phyloP scores from a whole-genome alignment of 2,113 vertebrate genomes.

The Rhadina sibilatrix region DNA sequence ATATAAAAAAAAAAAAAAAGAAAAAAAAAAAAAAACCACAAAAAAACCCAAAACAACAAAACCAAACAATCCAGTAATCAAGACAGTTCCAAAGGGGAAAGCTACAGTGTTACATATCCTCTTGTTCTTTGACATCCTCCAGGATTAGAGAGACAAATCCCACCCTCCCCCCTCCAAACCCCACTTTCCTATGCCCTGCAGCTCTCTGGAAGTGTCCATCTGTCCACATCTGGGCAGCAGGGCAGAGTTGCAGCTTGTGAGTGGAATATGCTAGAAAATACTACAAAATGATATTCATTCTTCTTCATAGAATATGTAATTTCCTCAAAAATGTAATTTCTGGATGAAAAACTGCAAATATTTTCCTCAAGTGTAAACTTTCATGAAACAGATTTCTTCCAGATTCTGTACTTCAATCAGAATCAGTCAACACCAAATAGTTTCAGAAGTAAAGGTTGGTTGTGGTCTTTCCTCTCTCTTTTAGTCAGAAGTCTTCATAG shows the following conservation, averaged over 20 bases:
- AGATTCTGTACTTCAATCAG: neutral
- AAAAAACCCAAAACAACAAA: too few species aligned
- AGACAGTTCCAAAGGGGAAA: neutral
- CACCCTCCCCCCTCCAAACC: too few species aligned
- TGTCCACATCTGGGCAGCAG: neutral
- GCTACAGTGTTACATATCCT: neutral
- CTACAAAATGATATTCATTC: neutral
- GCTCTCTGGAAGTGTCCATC: neutral
- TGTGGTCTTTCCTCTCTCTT: neutral
- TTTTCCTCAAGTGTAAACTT: neutral
- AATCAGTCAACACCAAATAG: neutral
- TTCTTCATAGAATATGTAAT: neutral
- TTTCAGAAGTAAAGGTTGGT: neutral
- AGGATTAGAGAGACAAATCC: neutral
- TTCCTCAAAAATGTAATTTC: neutral
- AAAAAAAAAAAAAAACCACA: neutral
- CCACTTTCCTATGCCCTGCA: accelerated
- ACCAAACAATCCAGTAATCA: neutral
- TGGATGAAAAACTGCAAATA: neutral
- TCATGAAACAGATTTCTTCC: neutral
- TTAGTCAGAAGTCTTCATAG: neutral
- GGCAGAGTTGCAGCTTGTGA: neutral
- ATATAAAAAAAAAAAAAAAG: neutral
- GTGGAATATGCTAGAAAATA: neutral
- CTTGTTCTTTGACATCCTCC: neutral